phyloP scores from a whole-genome alignment of 1,140 invertebrate genomes.

The Patella vulgata region DNA sequence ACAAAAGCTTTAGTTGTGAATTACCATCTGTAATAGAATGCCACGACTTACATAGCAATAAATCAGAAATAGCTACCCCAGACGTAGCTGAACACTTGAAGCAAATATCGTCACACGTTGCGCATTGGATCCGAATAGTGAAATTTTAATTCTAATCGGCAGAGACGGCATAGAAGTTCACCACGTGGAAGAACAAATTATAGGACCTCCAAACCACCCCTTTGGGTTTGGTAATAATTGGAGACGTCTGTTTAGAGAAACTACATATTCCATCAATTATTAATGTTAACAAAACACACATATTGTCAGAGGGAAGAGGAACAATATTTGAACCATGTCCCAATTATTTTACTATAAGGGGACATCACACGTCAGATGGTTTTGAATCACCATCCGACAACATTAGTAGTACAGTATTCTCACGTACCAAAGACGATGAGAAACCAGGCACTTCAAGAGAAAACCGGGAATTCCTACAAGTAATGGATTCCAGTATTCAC shows the following conservation, averaged over 20 bases:
- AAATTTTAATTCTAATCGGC: constrained; percentile 29
- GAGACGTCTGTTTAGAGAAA: constrained; percentile 27
- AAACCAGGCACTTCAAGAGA: constrained; percentile 23
- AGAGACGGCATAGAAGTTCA: constrained; percentile 28
- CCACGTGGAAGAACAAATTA: constrained; percentile 30
- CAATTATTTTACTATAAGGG: constrained; percentile 19
- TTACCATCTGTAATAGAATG: constrained; percentile 24
- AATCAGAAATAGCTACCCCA: constrained; percentile 14
- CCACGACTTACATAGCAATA: constrained; percentile 19
- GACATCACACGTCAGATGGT: no score
- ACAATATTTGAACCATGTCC: constrained; percentile 20
- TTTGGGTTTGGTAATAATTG: constrained; percentile 40
- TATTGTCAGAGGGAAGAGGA: constrained; percentile 15
- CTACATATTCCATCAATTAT: constrained; percentile 12
- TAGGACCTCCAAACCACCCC: constrained; percentile 4
- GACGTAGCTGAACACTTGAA: constrained; percentile 20
- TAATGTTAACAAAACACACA: constrained; percentile 18
- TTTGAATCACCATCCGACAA: no score
- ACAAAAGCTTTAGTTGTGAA: not conserved
- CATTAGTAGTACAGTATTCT: constrained; percentile 6
- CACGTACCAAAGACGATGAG: constrained; percentile 11
- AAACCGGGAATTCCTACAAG: constrained; percentile 26
- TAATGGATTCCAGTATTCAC: constrained; percentile 18
- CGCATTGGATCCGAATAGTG: constrained; percentile 8
- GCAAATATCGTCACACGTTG: constrained; percentile 8